Conservation (phyloP, 2,113 vertebrate genomes). For the Passer montanus region DNA sequence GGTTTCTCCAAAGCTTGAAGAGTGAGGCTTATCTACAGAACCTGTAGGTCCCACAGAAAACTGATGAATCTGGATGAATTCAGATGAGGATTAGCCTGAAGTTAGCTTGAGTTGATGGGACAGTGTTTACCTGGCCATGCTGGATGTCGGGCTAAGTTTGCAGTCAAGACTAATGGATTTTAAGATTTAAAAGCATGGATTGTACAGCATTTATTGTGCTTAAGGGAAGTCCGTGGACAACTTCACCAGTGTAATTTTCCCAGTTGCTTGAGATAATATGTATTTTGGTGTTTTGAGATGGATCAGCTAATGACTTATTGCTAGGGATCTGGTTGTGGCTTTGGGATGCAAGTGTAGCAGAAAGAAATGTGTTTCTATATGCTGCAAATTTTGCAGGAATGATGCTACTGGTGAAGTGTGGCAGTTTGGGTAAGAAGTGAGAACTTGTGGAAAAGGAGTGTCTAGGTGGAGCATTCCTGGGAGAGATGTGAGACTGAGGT, state of each 20-base stretch:
- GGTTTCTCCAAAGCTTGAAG: neutral
- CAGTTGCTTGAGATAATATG: neutral
- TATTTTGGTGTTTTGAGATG: neutral
- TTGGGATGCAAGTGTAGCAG: neutral
- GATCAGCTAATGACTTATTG: neutral
- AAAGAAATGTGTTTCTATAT: neutral
- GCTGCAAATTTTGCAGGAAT: neutral
- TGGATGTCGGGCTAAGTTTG: neutral
- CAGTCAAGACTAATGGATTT: neutral
- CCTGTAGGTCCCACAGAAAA: neutral
- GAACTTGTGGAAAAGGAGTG: neutral
- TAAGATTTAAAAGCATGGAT: neutral
- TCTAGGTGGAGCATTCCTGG: neutral
- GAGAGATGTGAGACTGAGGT: neutral
- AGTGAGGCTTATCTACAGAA: accelerated
- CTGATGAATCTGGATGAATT: neutral
- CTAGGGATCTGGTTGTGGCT: neutral
- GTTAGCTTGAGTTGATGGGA: neutral
- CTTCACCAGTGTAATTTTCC: neutral
- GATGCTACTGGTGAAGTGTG: neutral
- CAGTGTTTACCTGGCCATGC: neutral
- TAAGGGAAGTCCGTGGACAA: neutral
- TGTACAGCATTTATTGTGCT: neutral
- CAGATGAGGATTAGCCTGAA: neutral
- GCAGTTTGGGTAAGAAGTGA: neutral